Conservation (phyloP, 2,888 invertebrate species). For the Hyposoter dolosus region DNA sequence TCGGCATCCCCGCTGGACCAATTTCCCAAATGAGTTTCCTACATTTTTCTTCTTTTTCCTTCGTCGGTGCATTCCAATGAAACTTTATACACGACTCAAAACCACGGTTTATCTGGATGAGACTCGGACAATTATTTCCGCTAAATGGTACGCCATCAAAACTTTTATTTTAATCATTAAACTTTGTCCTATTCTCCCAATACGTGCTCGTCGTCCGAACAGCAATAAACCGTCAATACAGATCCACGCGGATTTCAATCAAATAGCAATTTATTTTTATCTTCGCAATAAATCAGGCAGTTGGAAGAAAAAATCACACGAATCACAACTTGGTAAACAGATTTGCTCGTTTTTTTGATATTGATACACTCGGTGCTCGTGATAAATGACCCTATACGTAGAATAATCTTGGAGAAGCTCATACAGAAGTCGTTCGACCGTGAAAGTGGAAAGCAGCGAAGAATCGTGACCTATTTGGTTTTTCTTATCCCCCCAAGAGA, state of each 20-base stretch:
- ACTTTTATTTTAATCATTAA: background rate
- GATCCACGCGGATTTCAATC: background rate
- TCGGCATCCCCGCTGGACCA: background rate
- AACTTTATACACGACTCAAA: background rate
- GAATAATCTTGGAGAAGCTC: slow-evolving; percentile 24
- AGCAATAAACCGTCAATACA: no score
- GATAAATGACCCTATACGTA: slow-evolving; percentile 24
- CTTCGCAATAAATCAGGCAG: background rate
- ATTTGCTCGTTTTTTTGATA: background rate
- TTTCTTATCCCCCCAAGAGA: slow-evolving; percentile 29
- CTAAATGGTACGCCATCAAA: background rate
- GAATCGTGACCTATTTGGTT: slow-evolving; percentile 57
- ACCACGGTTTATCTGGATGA: background rate
- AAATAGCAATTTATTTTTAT: background rate
- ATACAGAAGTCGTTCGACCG: slow-evolving; percentile 37
- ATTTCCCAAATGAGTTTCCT: background rate
- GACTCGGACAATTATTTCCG: background rate
- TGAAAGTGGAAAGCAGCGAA: slow-evolving; percentile 54
- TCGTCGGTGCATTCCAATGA: background rate
- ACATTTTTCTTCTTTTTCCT: background rate
- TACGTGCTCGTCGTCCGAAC: background rate
- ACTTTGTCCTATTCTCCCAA: background rate
- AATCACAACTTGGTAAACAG: background rate
- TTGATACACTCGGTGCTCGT: background rate
- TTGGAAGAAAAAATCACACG: background rate